Percentiles rank a stretch among this genome's conserved stretches.
These are phyloP conservation scores for Patella caerulea DNA, from an alignment of 2,888 invertebrate genomes.

Conservation along the genomic window DNA sequence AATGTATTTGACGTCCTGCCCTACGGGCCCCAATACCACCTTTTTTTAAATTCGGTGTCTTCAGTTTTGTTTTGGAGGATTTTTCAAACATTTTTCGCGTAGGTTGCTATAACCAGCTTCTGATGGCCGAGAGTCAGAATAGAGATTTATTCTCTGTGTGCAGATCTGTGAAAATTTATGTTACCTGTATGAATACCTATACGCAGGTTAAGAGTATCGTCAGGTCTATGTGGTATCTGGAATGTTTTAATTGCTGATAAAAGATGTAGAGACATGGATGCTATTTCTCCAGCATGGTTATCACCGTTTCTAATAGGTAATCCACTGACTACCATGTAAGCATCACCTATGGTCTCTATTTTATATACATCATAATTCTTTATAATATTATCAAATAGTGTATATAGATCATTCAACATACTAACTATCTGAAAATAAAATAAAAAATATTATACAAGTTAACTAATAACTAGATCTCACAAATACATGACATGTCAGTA, in stretches of 20 bases:
- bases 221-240: conserved; percentile 59
- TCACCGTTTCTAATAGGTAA: conserved; percentile 68
- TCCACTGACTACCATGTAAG: conserved; percentile 70
- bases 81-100: too few relatives aligned
- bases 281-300: conserved; percentile 69
- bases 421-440: conserved; percentile 40
- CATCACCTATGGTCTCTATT: conserved; percentile 76
- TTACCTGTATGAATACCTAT: conserved; percentile 70
- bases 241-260: conserved; percentile 65
- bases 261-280: conserved; percentile 69
- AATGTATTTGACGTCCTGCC: too few relatives aligned
- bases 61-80: too few relatives aligned
- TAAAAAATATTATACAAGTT: background rate
- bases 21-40: too few relatives aligned
- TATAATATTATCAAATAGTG: conserved; percentile 95
- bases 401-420: conserved; percentile 92
- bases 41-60: too few relatives aligned
- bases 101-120: too few relatives aligned
- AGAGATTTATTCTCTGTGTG: too few relatives aligned
- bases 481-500: background rate
- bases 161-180: background rate
- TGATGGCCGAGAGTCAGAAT: too few relatives aligned
- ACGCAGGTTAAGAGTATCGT: conserved; percentile 63
- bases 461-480: background rate
- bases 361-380: conserved; percentile 98